phyloP scores from a whole-genome alignment of 2,888 invertebrate species.

The Balanococcus diminutus region DNA sequence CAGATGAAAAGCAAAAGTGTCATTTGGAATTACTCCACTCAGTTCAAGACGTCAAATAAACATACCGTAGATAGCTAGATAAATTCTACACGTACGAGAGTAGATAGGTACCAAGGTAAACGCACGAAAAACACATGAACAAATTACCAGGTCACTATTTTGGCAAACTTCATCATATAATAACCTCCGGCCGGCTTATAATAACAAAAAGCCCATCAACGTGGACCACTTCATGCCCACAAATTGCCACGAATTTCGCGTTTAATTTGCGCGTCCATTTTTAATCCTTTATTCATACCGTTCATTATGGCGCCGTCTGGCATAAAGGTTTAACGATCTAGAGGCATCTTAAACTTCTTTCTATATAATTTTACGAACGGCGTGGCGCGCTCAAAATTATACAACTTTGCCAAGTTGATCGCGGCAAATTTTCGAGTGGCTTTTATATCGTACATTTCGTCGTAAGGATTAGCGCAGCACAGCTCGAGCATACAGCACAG shows the following conservation, averaged over 20 bases:
- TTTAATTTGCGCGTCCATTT: slow-evolving; percentile 31
- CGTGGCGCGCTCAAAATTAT: not conserved
- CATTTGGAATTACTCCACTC: not conserved
- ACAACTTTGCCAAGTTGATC: not conserved
- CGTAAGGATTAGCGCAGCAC: not conserved
- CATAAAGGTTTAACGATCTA: slow-evolving; percentile 18
- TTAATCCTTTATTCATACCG: slow-evolving; percentile 27
- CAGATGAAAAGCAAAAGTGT: not conserved
- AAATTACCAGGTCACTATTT: slow-evolving; percentile 2
- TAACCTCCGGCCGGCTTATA: not conserved
- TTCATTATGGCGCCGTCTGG: slow-evolving; percentile 20
- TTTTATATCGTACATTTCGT: not conserved
- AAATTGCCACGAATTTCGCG: not conserved
- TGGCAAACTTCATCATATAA: not conserved
- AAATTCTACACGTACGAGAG: too few relatives aligned
- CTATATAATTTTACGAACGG: not conserved
- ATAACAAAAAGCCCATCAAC: slow-evolving; percentile 27
- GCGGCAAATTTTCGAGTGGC: not conserved
- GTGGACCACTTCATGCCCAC: slow-evolving; percentile 3
- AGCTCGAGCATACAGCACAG: not conserved
- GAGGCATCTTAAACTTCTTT: slow-evolving; percentile 22
- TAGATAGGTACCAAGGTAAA: not conserved
- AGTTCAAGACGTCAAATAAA: not conserved
- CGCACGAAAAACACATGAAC: not conserved
- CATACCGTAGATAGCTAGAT: too few relatives aligned